Evolutionary conservation across 1,140 invertebrate species (phyloP).

Genomic region (Gryllus bimaculatus): DNA sequence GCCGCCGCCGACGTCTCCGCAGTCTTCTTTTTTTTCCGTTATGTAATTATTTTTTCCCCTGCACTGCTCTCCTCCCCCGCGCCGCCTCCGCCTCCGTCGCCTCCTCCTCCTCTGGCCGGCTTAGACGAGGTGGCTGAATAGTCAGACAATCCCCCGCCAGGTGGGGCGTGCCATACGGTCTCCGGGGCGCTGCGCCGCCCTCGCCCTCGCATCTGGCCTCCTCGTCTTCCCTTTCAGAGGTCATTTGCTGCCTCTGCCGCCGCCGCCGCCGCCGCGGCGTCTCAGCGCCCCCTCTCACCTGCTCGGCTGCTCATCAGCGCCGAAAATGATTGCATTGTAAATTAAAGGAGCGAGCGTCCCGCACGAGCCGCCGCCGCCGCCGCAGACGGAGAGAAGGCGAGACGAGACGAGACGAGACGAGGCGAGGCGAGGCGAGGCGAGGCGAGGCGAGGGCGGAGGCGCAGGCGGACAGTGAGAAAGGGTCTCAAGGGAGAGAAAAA

Average conservation of each 20-base stretch:
- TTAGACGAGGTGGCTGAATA: background rate
- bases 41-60: slow-evolving; percentile 2
- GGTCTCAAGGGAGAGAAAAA: no score
- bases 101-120: background rate
- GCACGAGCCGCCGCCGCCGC: no score
- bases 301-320: background rate
- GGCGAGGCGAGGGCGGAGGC: no score
- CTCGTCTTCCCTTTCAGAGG: background rate
- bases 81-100: no score
- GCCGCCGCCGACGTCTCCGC: background rate
- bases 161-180: slow-evolving; percentile 1
- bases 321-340: background rate
- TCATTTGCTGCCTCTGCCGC: background rate
- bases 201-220: background rate
- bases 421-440: no score
- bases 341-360: background rate
- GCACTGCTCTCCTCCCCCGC: background rate
- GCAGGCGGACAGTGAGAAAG: no score
- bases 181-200: background rate
- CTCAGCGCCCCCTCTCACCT: background rate
- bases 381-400: no score
- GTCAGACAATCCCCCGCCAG: background rate
- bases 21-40: background rate
- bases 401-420: no score
- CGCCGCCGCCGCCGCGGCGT: no score